Evolutionary conservation across 2,888 invertebrate genomes (phyloP), one percentile per base, ranked within the genome.

Genomic region (Mellilla xanthometata): DNA sequence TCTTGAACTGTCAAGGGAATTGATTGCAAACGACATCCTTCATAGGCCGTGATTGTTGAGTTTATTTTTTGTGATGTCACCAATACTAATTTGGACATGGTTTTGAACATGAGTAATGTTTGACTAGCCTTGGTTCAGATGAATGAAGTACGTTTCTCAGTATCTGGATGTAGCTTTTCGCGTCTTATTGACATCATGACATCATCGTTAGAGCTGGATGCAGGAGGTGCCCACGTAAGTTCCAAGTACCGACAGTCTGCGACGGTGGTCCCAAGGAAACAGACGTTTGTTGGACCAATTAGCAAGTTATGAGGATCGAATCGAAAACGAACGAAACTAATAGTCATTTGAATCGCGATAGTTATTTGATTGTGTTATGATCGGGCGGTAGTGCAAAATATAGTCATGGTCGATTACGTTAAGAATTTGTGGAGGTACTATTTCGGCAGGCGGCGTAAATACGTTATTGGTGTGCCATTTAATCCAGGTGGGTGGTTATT

Each of bases 391-490:
- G 44, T 50, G 41, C 11, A 31, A 23, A 49, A 24, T 13, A 28
- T 45, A 10, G 39, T 32, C 45, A 64, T 46, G 12, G 84, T 86
- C 85, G 81, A 86, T 47, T 83, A 83, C 49, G 33, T 88, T 12
- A 85, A 78, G 65, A 73, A 74, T 59, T 63, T 81, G 45, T 89
- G 86, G 86, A 73, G 74, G 44, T 63, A 75, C 19, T 83, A 76
- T 56, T 84, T 89, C 59, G 85, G 71, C 38, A 68, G 65, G 47
- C 69, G 68, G n/a, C 76, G 72, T 4, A 87, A 75, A 61, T 81
- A 70, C 57, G 67, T 80, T 10, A 85, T 85, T 49, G 15, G 15
- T 19, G 72, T 89, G 39, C 88, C 88, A 3, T 89, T 84, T 70
- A 74, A 80, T 55, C 89, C 89, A 78, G 86, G 89, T 88, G 33